Percentiles rank a stretch among this genome's conserved stretches.
Evolutionary conservation across 2,888 invertebrate genomes (phyloP).

Genomic region (Torymus auratus): DNA sequence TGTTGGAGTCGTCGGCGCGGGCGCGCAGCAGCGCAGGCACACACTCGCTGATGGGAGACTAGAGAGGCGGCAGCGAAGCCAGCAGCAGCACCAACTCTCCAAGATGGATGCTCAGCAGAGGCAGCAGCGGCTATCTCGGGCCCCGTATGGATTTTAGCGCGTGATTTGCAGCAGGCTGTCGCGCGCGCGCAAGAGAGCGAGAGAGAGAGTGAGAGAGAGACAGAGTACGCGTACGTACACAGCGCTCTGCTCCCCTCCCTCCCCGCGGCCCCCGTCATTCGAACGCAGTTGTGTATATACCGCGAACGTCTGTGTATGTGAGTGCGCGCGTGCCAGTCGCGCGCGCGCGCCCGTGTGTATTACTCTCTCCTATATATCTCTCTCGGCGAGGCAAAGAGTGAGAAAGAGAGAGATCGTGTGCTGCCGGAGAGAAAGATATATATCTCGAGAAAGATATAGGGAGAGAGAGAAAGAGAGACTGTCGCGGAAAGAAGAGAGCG

Average conservation of each 20-base stretch:
- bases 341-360: not conserved
- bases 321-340: constrained; percentile 5
- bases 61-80: constrained; percentile 21
- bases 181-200: not conserved
- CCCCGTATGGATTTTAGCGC: constrained; percentile 68
- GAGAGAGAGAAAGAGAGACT: constrained; percentile 4
- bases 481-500: not conserved
- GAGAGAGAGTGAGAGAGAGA: constrained; percentile 7
- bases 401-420: constrained; percentile 7
- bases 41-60: not conserved
- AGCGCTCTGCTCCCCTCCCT: too few species aligned
- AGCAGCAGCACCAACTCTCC: constrained; percentile 59
- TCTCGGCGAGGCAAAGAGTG: not conserved
- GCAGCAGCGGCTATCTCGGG: constrained; percentile 46
- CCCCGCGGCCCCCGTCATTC: too few species aligned
- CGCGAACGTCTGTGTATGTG: not conserved
- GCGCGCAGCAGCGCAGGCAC: not conserved
- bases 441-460: not conserved
- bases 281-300: too few species aligned
- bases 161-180: constrained; percentile 62
- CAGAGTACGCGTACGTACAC: too few species aligned
- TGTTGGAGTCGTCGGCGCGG: not conserved
- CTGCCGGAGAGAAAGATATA: not conserved
- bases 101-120: constrained; percentile 71
- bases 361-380: too few species aligned